A percentile compares a stretch with the other conserved stretches of the same genome.
Evolutionary conservation across 2,113 vertebrate genomes (phyloP).

Genomic region (Rhinoptilus africanus): DNA sequence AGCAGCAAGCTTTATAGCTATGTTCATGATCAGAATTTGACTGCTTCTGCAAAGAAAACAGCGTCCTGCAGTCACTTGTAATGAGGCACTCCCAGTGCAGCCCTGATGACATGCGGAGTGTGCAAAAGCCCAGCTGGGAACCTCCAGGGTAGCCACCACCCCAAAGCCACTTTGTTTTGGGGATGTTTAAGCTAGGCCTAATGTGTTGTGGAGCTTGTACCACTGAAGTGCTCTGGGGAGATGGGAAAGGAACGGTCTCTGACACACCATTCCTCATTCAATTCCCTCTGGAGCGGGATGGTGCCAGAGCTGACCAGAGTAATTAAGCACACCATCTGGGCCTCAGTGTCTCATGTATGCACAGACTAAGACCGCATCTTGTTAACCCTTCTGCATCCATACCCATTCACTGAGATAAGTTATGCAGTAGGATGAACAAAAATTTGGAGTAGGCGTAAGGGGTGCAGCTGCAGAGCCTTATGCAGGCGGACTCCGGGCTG

Average conservation of each 20-base stretch:
- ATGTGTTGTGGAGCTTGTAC: neutral
- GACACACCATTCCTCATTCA: constrained; percentile 47
- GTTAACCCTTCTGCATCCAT: constrained; percentile 8
- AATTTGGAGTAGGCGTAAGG: neutral
- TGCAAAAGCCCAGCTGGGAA: neutral
- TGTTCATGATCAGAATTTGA: neutral
- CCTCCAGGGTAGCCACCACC: neutral
- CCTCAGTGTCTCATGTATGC: neutral
- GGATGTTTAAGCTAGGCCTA: neutral
- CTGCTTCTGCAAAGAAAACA: neutral
- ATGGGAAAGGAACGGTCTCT: neutral
- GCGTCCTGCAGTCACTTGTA: neutral
- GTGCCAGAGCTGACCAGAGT: constrained; percentile 10
- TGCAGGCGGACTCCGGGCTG: rapidly evolving
- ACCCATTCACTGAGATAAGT: neutral
- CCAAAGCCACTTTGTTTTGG: neutral
- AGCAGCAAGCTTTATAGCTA: neutral
- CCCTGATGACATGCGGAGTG: rapidly evolving
- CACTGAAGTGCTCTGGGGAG: neutral
- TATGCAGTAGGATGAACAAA: neutral
- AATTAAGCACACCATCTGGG: constrained; percentile 58
- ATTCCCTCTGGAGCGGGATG: constrained; percentile 6
- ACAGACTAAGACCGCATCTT: neutral
- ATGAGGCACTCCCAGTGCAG: neutral
- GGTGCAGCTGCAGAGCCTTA: neutral